phyloP scores from a whole-genome alignment of 2,113 vertebrate genomes.

The Forbesichthys papilliferus region DNA sequence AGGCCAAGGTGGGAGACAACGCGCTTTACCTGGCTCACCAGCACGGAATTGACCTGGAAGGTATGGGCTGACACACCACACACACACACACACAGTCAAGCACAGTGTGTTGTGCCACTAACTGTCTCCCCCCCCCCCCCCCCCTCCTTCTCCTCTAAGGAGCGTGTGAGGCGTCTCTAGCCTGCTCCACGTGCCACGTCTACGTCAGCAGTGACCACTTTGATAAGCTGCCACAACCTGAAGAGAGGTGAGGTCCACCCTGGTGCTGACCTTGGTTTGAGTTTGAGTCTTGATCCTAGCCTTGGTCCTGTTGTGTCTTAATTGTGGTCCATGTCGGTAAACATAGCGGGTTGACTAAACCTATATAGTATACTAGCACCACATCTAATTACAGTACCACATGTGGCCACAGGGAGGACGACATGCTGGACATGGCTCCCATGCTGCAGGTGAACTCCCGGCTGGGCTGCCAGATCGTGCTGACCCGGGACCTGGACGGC shows the following conservation, averaged over 20 bases:
- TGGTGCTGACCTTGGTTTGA: no score
- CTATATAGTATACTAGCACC: no score
- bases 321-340: no score
- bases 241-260: constrained; percentile 77
- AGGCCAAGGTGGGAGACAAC: constrained; percentile 87
- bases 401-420: constrained; percentile 81
- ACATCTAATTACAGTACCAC: no score
- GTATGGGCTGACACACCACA: constrained; percentile 57
- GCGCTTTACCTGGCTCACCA: constrained; percentile 85
- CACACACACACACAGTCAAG: constrained; percentile 1
- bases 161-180: constrained; percentile 90
- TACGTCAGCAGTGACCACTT: constrained; percentile 79
- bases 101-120: background rate
- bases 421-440: constrained; percentile 93
- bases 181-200: constrained; percentile 91
- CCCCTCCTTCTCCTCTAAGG: constrained; percentile 65
- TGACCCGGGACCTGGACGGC: constrained; percentile 83
- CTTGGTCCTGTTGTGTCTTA: no score
- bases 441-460: constrained; percentile 89
- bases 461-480: constrained; percentile 87
- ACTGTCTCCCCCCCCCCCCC: background rate
- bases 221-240: constrained; percentile 81
- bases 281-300: no score
- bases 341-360: no score
- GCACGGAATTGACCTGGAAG: constrained; percentile 88